A percentile compares a stretch with the other conserved stretches of the same genome.
phyloP scores from a whole-genome alignment of 1,140 invertebrate genomes.

The Papilio xuthus region DNA sequence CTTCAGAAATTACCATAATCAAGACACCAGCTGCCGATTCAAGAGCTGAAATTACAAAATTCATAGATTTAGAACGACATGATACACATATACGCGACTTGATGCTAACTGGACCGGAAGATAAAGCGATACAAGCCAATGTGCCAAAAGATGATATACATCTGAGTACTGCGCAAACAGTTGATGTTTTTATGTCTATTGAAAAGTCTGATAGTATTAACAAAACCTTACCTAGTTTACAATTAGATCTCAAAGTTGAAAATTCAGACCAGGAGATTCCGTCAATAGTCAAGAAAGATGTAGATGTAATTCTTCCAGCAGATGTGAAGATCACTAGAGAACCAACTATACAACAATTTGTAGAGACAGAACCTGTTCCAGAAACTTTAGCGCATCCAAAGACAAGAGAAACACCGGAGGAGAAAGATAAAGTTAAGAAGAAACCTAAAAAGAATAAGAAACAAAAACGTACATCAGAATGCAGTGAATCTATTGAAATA shows the following conservation, averaged over 20 bases:
- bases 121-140: conserved; percentile 38
- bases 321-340: conserved; percentile 60
- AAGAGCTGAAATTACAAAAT: conserved; percentile 52
- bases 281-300: conserved; percentile 64
- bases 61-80: conserved; percentile 63
- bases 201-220: conserved; percentile 54
- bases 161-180: conserved; percentile 48
- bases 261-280: conserved; percentile 50
- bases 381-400: conserved; percentile 17
- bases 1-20: not conserved
- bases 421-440: conserved; percentile 52
- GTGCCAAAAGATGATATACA: conserved; percentile 33
- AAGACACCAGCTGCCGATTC: conserved; percentile 8
- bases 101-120: conserved; percentile 32
- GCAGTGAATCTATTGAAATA: conserved; percentile 51
- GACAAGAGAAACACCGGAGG: conserved; percentile 45
- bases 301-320: conserved; percentile 59
- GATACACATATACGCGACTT: conserved; percentile 51
- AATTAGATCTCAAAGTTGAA: conserved; percentile 64
- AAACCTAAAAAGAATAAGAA: conserved; percentile 61
- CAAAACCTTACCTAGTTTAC: conserved; percentile 57
- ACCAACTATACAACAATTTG: conserved; percentile 35
- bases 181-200: conserved; percentile 68
- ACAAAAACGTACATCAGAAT: conserved; percentile 51
- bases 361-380: conserved; percentile 40